Evolutionary conservation across 2,888 invertebrate species (phyloP), one percentile per base, ranked within the genome.

Genomic region (Cataglyphis albicans): DNA sequence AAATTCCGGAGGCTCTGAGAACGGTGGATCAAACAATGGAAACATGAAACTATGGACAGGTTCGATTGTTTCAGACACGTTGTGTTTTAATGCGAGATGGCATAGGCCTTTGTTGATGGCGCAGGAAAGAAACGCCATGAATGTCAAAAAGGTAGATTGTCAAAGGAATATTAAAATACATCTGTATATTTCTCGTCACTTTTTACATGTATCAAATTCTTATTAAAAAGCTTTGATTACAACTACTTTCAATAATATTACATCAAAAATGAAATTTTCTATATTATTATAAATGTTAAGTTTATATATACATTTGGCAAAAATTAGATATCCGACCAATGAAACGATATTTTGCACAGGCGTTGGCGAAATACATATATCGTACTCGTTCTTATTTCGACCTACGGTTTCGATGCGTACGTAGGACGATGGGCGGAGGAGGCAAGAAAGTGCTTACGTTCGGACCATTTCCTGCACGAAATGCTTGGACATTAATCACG

Each of bases 21-120:
- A 65, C 74, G 73, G 41, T 68, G 81, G 72, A 84, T 86, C 85
- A 84, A 88, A 90, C 86, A 90, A 90, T 88, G 87, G 90, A 90
- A 90, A 90, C 72, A 81, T 57, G 88, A 90, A 76, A 89, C 85
- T 48, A 15, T 12, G 65, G 83, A 38, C 83, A 86, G 84, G 70
- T 88, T 78, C 81, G 83, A 86, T 86, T 85, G 89, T 90, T 86
- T 89, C 64, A 68, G 57, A 61, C 74, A 57, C n/a, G 61, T 73
- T 74, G 74, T 74, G 74, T 68, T 80, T 84, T 89, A 84, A 89
- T 82, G 61, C 83, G 76, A 85, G 35, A 52, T 86, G 86, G 68
- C 88, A 67, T 44, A 72, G 61, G 57, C 12, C 67, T 41, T 44
- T 25, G 76, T 68, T 12, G 41, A 41, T 15, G 55, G 38, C 29